phyloP scores from a whole-genome alignment of 2,113 vertebrate genomes.

The Corythaixoides concolor region DNA sequence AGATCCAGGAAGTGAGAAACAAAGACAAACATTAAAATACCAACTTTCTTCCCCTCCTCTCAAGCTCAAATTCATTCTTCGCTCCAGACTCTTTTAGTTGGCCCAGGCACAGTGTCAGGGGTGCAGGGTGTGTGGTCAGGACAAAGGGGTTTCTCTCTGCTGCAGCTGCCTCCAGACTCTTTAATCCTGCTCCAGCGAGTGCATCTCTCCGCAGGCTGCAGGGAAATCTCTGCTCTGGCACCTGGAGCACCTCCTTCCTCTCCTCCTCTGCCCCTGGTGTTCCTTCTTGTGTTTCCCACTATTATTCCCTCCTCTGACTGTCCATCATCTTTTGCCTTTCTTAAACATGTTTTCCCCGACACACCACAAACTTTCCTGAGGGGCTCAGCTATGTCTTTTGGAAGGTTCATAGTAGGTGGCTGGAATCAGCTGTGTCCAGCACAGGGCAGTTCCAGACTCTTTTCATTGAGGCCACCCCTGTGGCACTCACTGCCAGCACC shows the following conservation, averaged over 20 bases:
- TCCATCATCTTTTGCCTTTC: background rate
- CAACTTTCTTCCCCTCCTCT: background rate
- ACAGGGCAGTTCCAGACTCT: background rate
- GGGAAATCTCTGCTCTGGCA: background rate
- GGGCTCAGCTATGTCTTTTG: fast-evolving
- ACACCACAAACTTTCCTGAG: fast-evolving
- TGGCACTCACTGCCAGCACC: fast-evolving
- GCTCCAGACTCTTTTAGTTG: background rate
- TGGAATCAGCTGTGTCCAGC: background rate
- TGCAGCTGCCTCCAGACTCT: background rate
- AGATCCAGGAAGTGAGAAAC: background rate
- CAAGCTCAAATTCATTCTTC: background rate
- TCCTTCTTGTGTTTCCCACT: background rate
- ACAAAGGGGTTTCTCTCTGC: background rate
- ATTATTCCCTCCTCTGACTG: fast-evolving
- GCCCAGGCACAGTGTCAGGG: fast-evolving
- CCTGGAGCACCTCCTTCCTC: background rate
- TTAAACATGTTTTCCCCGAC: fast-evolving
- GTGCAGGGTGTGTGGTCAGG: fast-evolving
- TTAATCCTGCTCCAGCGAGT: background rate
- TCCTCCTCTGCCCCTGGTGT: background rate
- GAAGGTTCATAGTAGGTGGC: background rate
- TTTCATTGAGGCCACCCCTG: background rate
- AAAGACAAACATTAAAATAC: background rate
- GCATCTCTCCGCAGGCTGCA: background rate